Percentiles rank a stretch among this genome's conserved stretches.
These are phyloP conservation scores for Neomonachus schauinslandi DNA, from an alignment of 2,113 vertebrate genomes.

Conservation along the genomic window DNA sequence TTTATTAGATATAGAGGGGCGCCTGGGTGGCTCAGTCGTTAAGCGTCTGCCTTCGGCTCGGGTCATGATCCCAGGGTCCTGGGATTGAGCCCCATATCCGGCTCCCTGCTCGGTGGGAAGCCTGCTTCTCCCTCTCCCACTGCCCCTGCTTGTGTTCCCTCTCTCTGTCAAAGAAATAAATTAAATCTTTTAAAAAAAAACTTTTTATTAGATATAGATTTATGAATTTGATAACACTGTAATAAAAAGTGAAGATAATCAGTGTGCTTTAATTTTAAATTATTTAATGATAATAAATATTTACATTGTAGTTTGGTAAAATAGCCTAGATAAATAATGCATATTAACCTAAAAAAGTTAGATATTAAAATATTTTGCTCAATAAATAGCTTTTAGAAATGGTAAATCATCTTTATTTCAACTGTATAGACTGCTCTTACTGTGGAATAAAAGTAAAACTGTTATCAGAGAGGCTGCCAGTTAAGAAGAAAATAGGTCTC, in stretches of 20 bases:
- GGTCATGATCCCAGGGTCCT: too few relatives aligned
- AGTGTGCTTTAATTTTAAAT: constrained; percentile 35
- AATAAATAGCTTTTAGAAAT: constrained; percentile 50
- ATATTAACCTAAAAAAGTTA: neutral
- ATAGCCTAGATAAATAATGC: constrained; percentile 7
- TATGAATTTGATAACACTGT: neutral
- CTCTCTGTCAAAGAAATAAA: too few relatives aligned
- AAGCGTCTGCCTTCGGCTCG: too few relatives aligned
- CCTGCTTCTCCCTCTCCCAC: too few relatives aligned
- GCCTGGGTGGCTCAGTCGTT: too few relatives aligned
- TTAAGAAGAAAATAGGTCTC: constrained; percentile 8
- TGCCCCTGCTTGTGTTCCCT: too few relatives aligned
- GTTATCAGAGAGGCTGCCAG: neutral
- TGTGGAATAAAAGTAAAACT: constrained; percentile 16
- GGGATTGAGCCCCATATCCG: too few relatives aligned
- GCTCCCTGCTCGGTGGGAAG: too few relatives aligned
- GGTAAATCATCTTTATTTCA: constrained; percentile 26
- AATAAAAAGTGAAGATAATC: constrained; percentile 34
- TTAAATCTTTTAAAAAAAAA: neutral
- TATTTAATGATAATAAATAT: constrained; percentile 28
- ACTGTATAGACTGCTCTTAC: neutral
- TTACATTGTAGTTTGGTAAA: constrained; percentile 11
- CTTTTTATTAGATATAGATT: constrained; percentile 4
- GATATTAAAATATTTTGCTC: constrained; percentile 14
- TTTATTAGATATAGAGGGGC: neutral